Conservation (phyloP, 2,888 invertebrate genomes). For the Mythimna albipuncta region DNA sequence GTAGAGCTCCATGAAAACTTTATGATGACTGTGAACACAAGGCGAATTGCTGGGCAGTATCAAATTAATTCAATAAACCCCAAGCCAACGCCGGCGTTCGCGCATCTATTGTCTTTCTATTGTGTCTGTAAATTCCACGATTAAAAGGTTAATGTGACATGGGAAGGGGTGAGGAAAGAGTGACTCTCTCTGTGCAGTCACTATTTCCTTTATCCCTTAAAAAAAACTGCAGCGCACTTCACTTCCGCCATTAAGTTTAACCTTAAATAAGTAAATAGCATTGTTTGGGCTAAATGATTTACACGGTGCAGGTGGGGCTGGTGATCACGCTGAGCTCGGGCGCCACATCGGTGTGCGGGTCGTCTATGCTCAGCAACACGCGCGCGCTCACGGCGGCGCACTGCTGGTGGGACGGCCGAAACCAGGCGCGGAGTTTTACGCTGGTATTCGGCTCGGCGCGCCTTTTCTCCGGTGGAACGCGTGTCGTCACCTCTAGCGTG, state of each 20-base stretch:
- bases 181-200: not conserved
- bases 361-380: constrained; percentile 69
- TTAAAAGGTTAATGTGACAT: not conserved
- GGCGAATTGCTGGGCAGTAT: not conserved
- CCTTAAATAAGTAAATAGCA: not conserved
- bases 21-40: not conserved
- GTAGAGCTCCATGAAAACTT: constrained; percentile 23
- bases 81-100: too few relatives aligned
- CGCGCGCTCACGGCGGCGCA: constrained; percentile 72
- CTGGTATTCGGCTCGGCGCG: constrained; percentile 73
- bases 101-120: too few relatives aligned
- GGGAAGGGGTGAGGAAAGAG: not conserved
- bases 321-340: constrained; percentile 69
- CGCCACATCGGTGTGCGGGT: constrained; percentile 68
- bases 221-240: not conserved
- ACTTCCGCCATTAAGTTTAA: not conserved
- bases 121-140: too few relatives aligned
- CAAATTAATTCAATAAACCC: too few relatives aligned
- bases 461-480: constrained; percentile 69
- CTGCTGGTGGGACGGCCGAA: constrained; percentile 73
- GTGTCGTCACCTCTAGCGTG: constrained; percentile 67
- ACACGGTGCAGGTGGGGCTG: constrained; percentile 65
- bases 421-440: constrained; percentile 71
- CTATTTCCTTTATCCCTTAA: too few relatives aligned
- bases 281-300: not conserved